Percentiles rank a stretch among this genome's conserved stretches.
These are phyloP conservation scores for Gobionotothen gibberifrons DNA, from an alignment of 2,797 vertebrate species.

Conservation along the genomic window DNA sequence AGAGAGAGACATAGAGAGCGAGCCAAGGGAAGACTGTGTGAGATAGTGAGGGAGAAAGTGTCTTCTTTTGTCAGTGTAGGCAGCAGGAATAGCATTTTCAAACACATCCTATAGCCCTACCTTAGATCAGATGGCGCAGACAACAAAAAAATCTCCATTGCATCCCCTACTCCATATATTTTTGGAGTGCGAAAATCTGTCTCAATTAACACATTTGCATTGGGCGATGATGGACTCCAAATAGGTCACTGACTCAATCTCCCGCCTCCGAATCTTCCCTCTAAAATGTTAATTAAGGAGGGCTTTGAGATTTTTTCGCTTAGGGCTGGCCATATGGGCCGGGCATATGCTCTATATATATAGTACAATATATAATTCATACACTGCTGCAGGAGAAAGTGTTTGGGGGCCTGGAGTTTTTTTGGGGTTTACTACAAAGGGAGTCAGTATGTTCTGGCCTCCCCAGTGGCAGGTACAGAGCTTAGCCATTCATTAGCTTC, in stretches of 20 bases:
- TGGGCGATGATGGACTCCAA: constrained; percentile 86
- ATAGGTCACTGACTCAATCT: constrained; percentile 87
- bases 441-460: constrained; percentile 75
- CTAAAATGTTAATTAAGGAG: constrained; percentile 90
- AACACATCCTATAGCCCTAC: constrained; percentile 54
- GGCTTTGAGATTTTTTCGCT: constrained; percentile 86
- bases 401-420: constrained; percentile 73
- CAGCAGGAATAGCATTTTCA: constrained; percentile 46
- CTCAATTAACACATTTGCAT: constrained; percentile 90
- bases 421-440: constrained; percentile 78
- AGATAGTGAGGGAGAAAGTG: constrained; percentile 54
- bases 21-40: constrained; percentile 59
- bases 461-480: constrained; percentile 80
- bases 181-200: constrained; percentile 83
- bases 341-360: constrained; percentile 88
- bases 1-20: constrained; percentile 41
- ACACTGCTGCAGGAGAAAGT: constrained; percentile 80
- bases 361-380: constrained; percentile 88
- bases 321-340: constrained; percentile 87
- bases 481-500: constrained; percentile 78
- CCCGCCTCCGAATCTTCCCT: constrained; percentile 84
- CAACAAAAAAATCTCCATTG: constrained; percentile 48
- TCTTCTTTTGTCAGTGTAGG: constrained; percentile 69
- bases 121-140: constrained; percentile 72
- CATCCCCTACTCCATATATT: constrained; percentile 68